Conservation (phyloP, 2,797 vertebrate species). For the Sebastes cheni region DNA sequence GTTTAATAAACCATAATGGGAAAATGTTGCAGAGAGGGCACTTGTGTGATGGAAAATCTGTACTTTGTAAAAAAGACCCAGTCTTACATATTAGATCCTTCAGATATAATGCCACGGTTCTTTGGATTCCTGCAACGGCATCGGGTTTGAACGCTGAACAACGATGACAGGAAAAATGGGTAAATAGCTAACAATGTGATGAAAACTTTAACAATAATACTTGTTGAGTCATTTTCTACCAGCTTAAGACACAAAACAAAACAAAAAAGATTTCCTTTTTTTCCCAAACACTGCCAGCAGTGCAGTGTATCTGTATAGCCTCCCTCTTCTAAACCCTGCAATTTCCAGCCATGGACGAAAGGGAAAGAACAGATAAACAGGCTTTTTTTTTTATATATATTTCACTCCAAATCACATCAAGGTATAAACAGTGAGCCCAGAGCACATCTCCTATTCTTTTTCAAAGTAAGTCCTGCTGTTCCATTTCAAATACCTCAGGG, state of each 20-base stretch:
- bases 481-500: conserved; percentile 81
- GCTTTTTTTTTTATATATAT: conserved; percentile 46
- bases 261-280: conserved; percentile 13
- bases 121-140: conserved; percentile 6
- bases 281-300: conserved; percentile 26
- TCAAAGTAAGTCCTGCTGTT: conserved; percentile 82
- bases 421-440: conserved; percentile 79
- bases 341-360: conserved; percentile 64
- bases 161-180: conserved; percentile 27
- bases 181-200: conserved; percentile 12
- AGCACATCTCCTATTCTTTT: conserved; percentile 81
- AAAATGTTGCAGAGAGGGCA: conserved; percentile 68
- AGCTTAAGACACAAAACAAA: conserved; percentile 47
- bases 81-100: conserved; percentile 38
- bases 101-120: conserved; percentile 32
- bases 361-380: conserved; percentile 72
- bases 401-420: conserved; percentile 83
- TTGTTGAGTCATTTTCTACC: conserved; percentile 38
- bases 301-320: conserved; percentile 45
- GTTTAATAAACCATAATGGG: conserved; percentile 82
- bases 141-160: conserved; percentile 22
- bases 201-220: conserved; percentile 24
- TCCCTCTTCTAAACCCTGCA: conserved; percentile 56
- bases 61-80: conserved; percentile 44
- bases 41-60: conserved; percentile 68